A percentile compares a stretch with the other conserved stretches of the same genome.
Evolutionary conservation across 2,797 vertebrate genomes (phyloP).

Genomic region (Melanotaenia boesemani): DNA sequence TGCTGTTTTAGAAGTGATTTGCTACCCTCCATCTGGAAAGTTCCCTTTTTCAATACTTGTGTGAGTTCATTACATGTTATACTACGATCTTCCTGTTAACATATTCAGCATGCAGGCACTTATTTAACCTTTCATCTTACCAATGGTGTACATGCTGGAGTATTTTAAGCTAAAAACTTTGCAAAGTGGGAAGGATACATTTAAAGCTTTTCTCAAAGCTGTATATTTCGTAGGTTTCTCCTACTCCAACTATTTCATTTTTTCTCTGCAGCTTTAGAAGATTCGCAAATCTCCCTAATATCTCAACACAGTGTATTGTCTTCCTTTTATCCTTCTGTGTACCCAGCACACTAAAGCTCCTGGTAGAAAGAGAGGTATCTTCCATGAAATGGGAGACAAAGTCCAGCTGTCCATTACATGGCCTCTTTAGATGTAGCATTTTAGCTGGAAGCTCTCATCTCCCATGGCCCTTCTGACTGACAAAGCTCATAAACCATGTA

Average conservation of each 20-base stretch:
- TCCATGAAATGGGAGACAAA: constrained; percentile 41
- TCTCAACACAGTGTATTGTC: constrained; percentile 34
- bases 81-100: constrained; percentile 14
- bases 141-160: constrained; percentile 36
- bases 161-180: constrained; percentile 46
- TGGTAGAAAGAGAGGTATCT: constrained; percentile 29
- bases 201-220: constrained; percentile 52
- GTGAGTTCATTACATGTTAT: constrained; percentile 24
- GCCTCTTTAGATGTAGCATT: constrained; percentile 50
- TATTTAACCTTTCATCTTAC: constrained; percentile 37
- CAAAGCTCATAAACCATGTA: constrained; percentile 62
- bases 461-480: constrained; percentile 52
- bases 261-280: constrained; percentile 36
- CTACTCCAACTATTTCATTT: constrained; percentile 59
- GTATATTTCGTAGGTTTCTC: constrained; percentile 33
- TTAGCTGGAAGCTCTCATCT: constrained; percentile 49
- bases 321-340: constrained; percentile 29
- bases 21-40: constrained; percentile 21
- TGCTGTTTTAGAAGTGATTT: constrained; percentile 42
- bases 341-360: constrained; percentile 19
- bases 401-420: constrained; percentile 34
- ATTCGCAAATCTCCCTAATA: constrained; percentile 66
- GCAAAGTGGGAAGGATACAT: constrained; percentile 45
- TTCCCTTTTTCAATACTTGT: constrained; percentile 6
- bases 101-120: constrained; percentile 15